Conservation (phyloP, 2,797 vertebrate species). For the Pteropus rufus region DNA sequence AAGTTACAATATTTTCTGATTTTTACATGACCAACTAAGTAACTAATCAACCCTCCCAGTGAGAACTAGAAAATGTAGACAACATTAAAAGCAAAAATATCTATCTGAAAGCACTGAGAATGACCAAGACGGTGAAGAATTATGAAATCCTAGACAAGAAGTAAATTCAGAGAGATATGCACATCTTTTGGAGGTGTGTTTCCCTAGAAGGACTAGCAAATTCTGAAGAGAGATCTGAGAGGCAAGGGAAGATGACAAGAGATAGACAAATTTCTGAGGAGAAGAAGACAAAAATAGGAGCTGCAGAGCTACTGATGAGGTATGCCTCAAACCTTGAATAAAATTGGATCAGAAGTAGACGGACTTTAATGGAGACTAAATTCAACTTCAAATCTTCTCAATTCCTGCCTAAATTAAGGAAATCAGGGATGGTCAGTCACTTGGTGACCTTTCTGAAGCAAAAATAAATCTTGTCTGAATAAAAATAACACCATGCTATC, state of each 20-base stretch:
- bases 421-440: background rate
- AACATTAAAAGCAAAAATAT: background rate
- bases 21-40: conserved; percentile 9
- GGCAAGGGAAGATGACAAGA: background rate
- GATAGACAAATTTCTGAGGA: background rate
- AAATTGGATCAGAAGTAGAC: background rate
- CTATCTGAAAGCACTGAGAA: background rate
- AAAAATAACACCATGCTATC: background rate
- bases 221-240: background rate
- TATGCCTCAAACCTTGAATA: background rate
- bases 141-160: background rate
- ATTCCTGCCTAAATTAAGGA: background rate
- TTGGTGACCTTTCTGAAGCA: background rate
- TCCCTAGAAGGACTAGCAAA: background rate
- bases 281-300: background rate
- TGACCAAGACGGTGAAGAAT: background rate
- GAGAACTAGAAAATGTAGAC: background rate
- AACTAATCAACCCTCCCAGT: background rate
- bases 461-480: background rate
- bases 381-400: background rate
- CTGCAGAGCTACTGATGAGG: background rate
- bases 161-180: background rate
- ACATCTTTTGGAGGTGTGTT: background rate
- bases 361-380: background rate
- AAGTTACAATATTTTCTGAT: background rate